These are phyloP conservation scores for Hirtodrosophila confusa DNA, from an alignment of 2,888 invertebrate species.

Conservation along the genomic window DNA sequence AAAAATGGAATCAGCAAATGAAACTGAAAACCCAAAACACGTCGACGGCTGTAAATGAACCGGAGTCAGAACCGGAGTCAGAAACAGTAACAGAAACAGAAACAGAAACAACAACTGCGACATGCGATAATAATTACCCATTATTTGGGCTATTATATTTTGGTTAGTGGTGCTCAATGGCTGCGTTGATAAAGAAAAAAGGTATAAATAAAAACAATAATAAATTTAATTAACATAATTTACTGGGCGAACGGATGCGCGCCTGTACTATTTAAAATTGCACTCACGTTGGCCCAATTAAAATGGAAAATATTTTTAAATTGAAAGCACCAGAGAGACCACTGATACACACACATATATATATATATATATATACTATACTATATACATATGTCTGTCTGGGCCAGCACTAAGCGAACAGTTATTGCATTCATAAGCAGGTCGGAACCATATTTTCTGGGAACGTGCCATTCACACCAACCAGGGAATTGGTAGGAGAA, in stretches of 20 bases:
- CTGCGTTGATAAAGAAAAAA: not conserved
- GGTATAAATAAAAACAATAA: slow-evolving; percentile 27
- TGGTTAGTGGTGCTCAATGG: slow-evolving; percentile 23
- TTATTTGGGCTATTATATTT: slow-evolving; percentile 45
- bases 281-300: slow-evolving; percentile 52
- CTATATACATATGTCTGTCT: not conserved
- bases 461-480: slow-evolving; percentile 43
- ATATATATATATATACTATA: no score
- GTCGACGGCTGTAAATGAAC: slow-evolving; percentile 43
- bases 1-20: slow-evolving; percentile 29
- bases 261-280: slow-evolving; percentile 32
- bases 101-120: slow-evolving; percentile 15
- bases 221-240: slow-evolving; percentile 53
- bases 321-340: slow-evolving; percentile 13
- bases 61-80: not conserved
- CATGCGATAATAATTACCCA: slow-evolving; percentile 52
- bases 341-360: not conserved
- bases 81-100: no score
- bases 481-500: slow-evolving; percentile 8
- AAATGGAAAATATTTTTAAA: slow-evolving; percentile 36
- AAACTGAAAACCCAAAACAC: slow-evolving; percentile 24
- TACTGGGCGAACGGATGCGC: slow-evolving; percentile 19
- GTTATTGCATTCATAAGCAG: slow-evolving; percentile 25
- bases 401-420: slow-evolving; percentile 5
- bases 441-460: slow-evolving; percentile 9